phyloP scores from a whole-genome alignment of 1,140 invertebrate genomes.

The Parapsyche elsis region DNA sequence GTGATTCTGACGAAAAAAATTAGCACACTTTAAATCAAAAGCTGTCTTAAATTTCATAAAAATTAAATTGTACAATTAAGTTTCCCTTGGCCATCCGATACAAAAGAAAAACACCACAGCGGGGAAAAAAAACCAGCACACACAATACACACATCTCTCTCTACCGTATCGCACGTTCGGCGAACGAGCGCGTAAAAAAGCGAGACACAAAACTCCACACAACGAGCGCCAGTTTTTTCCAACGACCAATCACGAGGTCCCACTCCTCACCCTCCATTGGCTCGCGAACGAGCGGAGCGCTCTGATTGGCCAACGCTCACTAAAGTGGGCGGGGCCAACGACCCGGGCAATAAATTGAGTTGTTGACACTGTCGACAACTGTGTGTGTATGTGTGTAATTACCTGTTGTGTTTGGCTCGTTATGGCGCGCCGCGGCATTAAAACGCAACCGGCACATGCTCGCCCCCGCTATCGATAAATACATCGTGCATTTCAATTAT shows the following conservation, averaged over 20 bases:
- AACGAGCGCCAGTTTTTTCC: slow-evolving; percentile 12
- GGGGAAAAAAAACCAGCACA: not conserved
- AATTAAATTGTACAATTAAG: not conserved
- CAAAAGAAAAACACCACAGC: not conserved
- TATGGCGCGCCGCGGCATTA: slow-evolving; percentile 15
- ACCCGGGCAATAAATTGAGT: slow-evolving; percentile 40
- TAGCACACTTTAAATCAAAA: no score
- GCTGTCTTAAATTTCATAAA: no score
- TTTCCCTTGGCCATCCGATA: not conserved
- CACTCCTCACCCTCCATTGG: not conserved
- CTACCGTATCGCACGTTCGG: not conserved
- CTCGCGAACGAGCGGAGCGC: not conserved
- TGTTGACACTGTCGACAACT: slow-evolving; percentile 30
- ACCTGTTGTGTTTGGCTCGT: slow-evolving; percentile 40
- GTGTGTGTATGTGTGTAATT: slow-evolving; percentile 28
- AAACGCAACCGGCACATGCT: not conserved
- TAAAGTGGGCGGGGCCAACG: not conserved
- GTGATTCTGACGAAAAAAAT: no score
- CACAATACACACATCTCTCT: not conserved
- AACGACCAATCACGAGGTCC: slow-evolving; percentile 2
- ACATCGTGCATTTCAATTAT: not conserved
- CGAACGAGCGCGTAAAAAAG: slow-evolving; percentile 17
- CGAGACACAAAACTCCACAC: slow-evolving; percentile 4
- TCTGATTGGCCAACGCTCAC: not conserved
- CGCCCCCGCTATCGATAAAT: slow-evolving; percentile 4